Percentiles rank a stretch among this genome's conserved stretches.
These are phyloP conservation scores for Leistus spinibarbis DNA, from an alignment of 2,888 invertebrate genomes.

Conservation along the genomic window DNA sequence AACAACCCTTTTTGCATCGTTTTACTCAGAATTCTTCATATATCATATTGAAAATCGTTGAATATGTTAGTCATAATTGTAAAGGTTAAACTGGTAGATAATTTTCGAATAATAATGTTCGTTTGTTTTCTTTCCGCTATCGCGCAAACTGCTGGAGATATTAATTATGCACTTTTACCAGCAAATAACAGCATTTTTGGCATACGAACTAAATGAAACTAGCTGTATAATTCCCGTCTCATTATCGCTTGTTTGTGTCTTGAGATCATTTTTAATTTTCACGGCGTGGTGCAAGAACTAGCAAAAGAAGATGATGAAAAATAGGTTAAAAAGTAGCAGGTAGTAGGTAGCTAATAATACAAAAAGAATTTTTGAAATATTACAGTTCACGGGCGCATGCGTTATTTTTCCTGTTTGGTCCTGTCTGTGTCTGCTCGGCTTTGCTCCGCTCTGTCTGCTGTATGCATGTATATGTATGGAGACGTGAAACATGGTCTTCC, in stretches of 20 bases:
- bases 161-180: slow-evolving; percentile 29
- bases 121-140: background rate
- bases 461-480: background rate
- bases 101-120: background rate
- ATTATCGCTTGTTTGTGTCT: slow-evolving; percentile 17
- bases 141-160: background rate
- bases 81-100: background rate
- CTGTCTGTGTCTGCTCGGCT: no score
- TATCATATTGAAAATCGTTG: background rate
- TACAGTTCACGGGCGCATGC: background rate
- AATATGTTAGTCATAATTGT: background rate
- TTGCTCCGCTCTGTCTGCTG: background rate
- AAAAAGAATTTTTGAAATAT: background rate
- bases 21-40: no score
- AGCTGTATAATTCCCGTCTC: slow-evolving; percentile 21
- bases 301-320: background rate
- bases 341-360: background rate
- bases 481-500: background rate
- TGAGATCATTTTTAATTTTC: slow-evolving; percentile 26
- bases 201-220: slow-evolving; percentile 26
- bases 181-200: slow-evolving; percentile 19
- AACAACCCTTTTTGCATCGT: no score
- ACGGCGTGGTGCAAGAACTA: background rate
- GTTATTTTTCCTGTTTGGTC: background rate
- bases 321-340: background rate